A percentile compares a stretch with the other conserved stretches of the same genome.
Evolutionary conservation across 1,140 invertebrate species (phyloP).

Genomic region (Sesamia nonagrioides): DNA sequence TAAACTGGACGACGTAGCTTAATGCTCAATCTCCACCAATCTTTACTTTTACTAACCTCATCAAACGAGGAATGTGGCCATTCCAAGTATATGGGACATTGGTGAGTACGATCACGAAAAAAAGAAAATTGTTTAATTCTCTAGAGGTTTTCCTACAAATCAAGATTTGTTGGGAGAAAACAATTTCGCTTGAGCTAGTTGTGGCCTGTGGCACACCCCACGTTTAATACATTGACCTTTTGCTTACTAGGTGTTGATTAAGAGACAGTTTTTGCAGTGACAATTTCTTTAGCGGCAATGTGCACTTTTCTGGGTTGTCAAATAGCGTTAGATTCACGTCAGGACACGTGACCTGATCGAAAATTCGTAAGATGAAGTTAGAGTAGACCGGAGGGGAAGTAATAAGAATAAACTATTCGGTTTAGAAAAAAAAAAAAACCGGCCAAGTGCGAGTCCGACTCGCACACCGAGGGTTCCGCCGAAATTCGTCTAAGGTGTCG

Average conservation of each 20-base stretch:
- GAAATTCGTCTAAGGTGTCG: too few relatives aligned
- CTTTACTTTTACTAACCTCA: constrained; percentile 21
- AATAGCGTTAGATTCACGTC: too few relatives aligned
- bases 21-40: constrained; percentile 8
- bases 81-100: constrained; percentile 32
- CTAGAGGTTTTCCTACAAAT: constrained; percentile 39
- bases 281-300: too few relatives aligned
- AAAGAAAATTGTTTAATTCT: constrained; percentile 51
- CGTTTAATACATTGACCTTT: not conserved
- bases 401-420: too few relatives aligned
- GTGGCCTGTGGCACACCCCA: not conserved
- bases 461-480: too few relatives aligned
- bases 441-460: too few relatives aligned
- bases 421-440: too few relatives aligned
- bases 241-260: not conserved
- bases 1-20: not conserved
- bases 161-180: constrained; percentile 44
- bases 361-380: too few relatives aligned
- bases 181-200: constrained; percentile 32
- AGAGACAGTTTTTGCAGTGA: too few relatives aligned
- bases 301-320: too few relatives aligned
- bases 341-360: too few relatives aligned
- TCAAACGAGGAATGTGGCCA: constrained; percentile 31
- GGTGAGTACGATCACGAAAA: constrained; percentile 24
- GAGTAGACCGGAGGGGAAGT: too few relatives aligned